phyloP scores from a whole-genome alignment of 2,888 invertebrate species.

The Shargacucullia verbasci region DNA sequence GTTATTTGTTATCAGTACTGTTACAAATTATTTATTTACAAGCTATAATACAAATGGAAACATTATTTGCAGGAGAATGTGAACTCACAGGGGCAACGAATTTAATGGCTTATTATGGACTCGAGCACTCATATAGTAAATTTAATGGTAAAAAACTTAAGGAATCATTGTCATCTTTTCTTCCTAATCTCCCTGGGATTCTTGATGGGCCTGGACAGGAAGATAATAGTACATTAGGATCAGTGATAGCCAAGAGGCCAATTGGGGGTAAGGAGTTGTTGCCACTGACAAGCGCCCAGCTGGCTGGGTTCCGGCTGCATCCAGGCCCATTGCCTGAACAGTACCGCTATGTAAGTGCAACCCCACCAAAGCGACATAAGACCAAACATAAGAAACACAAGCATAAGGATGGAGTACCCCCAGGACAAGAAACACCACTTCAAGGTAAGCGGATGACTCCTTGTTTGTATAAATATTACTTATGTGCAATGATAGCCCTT shows the following conservation, averaged over 20 bases:
- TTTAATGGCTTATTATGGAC: slow-evolving; percentile 98
- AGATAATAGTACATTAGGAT: slow-evolving; percentile 96
- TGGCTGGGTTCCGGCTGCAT: slow-evolving; percentile 98
- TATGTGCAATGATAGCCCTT: background rate
- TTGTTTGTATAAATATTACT: background rate
- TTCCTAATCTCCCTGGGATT: slow-evolving; percentile 98
- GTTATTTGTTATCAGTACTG: background rate
- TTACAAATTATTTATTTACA: slow-evolving; percentile 42
- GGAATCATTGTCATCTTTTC: slow-evolving; percentile 97
- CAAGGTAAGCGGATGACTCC: slow-evolving; percentile 83
- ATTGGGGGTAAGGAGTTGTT: slow-evolving; percentile 96
- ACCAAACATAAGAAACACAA: slow-evolving; percentile 98
- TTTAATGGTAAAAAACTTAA: slow-evolving; percentile 98
- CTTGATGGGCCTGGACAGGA: slow-evolving; percentile 97
- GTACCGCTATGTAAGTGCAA: slow-evolving; percentile 97
- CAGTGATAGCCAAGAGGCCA: slow-evolving; percentile 98
- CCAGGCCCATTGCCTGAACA: slow-evolving; percentile 99
- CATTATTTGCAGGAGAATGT: slow-evolving; percentile 92
- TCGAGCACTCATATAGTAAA: slow-evolving; percentile 99
- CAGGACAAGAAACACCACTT: slow-evolving; percentile 93
- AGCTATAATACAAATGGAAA: slow-evolving; percentile 22
- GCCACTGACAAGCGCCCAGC: slow-evolving; percentile 95
- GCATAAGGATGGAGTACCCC: slow-evolving; percentile 95
- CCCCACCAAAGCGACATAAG: slow-evolving; percentile 97
- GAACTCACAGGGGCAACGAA: slow-evolving; percentile 98